A percentile compares a stretch with the other conserved stretches of the same genome.
Conservation (phyloP, 2,888 invertebrate genomes). For the Himalopsyche kuldschensis region DNA sequence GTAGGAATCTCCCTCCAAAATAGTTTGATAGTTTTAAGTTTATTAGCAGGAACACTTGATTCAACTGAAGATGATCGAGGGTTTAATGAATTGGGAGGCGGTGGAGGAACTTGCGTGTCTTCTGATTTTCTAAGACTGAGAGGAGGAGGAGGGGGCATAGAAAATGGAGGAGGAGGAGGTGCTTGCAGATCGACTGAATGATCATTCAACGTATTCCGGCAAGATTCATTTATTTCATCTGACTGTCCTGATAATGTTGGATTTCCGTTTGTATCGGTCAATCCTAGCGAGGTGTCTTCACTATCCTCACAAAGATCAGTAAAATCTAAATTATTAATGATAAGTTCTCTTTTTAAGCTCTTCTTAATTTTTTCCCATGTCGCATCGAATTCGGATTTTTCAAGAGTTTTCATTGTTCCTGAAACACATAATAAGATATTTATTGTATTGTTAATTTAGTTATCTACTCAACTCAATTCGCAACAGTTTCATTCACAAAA, state of each 20-base stretch:
- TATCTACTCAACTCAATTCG: too few species aligned
- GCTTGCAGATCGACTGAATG: constrained; percentile 53
- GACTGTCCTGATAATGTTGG: neutral
- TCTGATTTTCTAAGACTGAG: neutral
- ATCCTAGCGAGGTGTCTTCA: constrained; percentile 55
- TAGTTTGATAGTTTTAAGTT: constrained; percentile 85
- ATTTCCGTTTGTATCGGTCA: constrained; percentile 45
- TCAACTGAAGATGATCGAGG: constrained; percentile 25
- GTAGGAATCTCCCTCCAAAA: constrained; percentile 97
- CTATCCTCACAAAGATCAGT: constrained; percentile 93
- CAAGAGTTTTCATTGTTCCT: too few species aligned
- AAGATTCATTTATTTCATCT: constrained; percentile 26
- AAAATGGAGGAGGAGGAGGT: constrained; percentile 56
- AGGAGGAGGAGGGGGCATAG: constrained; percentile 41
- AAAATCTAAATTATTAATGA: constrained; percentile 94
- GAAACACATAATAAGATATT: too few species aligned
- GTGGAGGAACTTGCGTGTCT: constrained; percentile 40
- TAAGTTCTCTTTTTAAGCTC: constrained; percentile 72
- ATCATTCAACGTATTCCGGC: constrained; percentile 41
- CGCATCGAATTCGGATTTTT: constrained; percentile 90
- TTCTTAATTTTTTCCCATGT: constrained; percentile 93
- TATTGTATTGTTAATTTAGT: too few species aligned
- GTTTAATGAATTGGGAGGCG: constrained; percentile 48
- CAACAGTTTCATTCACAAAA: too few species aligned
- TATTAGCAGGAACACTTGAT: constrained; percentile 48